These are phyloP conservation scores for Ispidina lecontei DNA, from an alignment of 2,797 vertebrate genomes.

Conservation along the genomic window DNA sequence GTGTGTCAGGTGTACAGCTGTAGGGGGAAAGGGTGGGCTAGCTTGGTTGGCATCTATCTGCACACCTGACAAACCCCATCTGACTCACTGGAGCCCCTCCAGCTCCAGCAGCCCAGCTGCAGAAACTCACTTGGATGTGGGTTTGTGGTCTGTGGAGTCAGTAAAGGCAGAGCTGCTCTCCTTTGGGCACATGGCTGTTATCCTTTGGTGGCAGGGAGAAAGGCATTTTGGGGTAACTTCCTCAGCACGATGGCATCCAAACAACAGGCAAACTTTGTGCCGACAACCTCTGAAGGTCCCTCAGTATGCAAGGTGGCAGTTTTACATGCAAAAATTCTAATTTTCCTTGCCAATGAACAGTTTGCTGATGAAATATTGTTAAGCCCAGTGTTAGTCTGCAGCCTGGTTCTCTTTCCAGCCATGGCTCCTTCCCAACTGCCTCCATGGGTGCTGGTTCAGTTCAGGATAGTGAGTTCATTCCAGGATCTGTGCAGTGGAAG, in stretches of 20 bases:
- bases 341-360: not conserved
- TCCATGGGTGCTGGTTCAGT: not conserved
- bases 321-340: not conserved
- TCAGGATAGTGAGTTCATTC: not conserved
- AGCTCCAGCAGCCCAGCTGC: not conserved
- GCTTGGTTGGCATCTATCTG: not conserved
- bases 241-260: not conserved
- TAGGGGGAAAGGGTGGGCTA: not conserved
- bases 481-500: accelerated
- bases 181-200: not conserved
- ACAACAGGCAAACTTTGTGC: not conserved
- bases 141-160: not conserved
- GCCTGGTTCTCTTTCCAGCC: not conserved
- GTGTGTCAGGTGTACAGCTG: not conserved
- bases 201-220: not conserved
- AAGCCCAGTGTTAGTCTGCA: not conserved
- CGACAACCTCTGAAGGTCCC: not conserved
- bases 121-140: not conserved
- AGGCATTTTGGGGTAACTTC: not conserved
- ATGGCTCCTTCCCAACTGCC: not conserved
- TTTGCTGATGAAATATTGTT: not conserved
- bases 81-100: not conserved
- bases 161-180: not conserved
- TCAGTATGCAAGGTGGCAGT: not conserved
- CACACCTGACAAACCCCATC: not conserved